These are phyloP conservation scores for Sebastes goodei DNA, from an alignment of 2,797 vertebrate species.

Conservation along the genomic window DNA sequence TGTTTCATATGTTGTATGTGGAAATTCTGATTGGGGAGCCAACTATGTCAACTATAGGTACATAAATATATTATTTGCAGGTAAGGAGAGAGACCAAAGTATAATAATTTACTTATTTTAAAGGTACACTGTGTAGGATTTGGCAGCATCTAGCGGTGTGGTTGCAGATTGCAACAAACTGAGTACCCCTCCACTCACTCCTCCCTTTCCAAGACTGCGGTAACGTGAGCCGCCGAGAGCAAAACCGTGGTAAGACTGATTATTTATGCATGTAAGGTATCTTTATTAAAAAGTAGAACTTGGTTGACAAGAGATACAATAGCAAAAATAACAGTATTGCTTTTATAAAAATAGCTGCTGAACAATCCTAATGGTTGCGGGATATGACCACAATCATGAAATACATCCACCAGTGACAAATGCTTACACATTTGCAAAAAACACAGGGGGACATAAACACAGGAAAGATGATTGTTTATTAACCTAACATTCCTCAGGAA, in stretches of 20 bases:
- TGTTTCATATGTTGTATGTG: not conserved
- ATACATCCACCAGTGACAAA: slow-evolving; percentile 19
- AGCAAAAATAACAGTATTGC: not conserved
- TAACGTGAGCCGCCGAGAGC: too few species aligned
- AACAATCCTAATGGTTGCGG: not conserved
- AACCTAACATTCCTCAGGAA: slow-evolving; percentile 50
- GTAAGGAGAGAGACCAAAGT: not conserved
- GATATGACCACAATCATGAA: slow-evolving; percentile 5
- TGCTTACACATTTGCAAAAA: slow-evolving; percentile 21
- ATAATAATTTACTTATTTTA: not conserved
- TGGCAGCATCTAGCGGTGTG: too few species aligned
- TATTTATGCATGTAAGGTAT: not conserved
- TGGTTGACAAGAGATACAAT: not conserved
- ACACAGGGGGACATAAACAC: slow-evolving; percentile 40
- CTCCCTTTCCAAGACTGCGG: too few species aligned
- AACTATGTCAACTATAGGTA: not conserved
- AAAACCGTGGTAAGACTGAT: not conserved
- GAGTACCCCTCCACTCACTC: too few species aligned
- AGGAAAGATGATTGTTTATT: slow-evolving; percentile 53
- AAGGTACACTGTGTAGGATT: too few species aligned
- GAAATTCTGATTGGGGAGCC: not conserved
- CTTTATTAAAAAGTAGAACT: not conserved
- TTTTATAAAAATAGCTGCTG: not conserved
- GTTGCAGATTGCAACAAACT: too few species aligned
- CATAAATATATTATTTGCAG: not conserved